A percentile compares a stretch with the other conserved stretches of the same genome.
Evolutionary conservation across 1,140 invertebrate species (phyloP).

Genomic region (Platorchestia sp.): DNA sequence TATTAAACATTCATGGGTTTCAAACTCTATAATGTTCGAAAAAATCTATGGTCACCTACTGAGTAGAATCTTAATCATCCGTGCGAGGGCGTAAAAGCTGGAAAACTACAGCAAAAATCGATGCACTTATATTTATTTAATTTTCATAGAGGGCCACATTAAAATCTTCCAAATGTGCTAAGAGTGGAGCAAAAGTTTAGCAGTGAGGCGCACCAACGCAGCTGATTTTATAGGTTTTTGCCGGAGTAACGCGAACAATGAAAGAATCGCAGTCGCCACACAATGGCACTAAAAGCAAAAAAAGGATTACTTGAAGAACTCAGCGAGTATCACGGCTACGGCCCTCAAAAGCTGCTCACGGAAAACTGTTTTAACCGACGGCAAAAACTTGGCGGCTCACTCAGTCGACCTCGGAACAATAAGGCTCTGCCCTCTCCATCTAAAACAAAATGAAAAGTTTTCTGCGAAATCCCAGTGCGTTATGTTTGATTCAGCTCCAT

Average conservation of each 20-base stretch:
- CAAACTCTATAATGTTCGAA: no score
- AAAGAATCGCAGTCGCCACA: neutral
- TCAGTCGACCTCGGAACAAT: constrained; percentile 41
- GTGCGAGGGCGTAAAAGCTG: neutral
- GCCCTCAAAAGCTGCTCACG: neutral
- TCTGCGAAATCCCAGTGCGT: neutral
- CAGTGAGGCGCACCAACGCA: neutral
- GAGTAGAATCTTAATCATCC: neutral
- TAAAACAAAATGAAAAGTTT: neutral
- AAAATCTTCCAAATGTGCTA: neutral
- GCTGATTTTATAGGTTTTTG: constrained; percentile 6
- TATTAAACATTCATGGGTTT: neutral
- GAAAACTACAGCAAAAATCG: neutral
- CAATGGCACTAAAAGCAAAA: constrained; percentile 34
- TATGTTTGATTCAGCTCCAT: neutral
- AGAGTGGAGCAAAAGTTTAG: neutral
- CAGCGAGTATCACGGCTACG: neutral
- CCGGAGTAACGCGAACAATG: constrained; percentile 11
- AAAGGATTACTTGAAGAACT: constrained; percentile 45
- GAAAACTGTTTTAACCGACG: constrained; percentile 12
- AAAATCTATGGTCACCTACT: no score
- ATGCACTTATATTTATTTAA: neutral
- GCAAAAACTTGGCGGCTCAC: neutral
- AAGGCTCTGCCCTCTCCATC: neutral
- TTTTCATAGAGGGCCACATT: neutral